Base-by-base conservation (phyloP, 2,113 vertebrate species). In the Eretmochelys imbricata region DNA sequence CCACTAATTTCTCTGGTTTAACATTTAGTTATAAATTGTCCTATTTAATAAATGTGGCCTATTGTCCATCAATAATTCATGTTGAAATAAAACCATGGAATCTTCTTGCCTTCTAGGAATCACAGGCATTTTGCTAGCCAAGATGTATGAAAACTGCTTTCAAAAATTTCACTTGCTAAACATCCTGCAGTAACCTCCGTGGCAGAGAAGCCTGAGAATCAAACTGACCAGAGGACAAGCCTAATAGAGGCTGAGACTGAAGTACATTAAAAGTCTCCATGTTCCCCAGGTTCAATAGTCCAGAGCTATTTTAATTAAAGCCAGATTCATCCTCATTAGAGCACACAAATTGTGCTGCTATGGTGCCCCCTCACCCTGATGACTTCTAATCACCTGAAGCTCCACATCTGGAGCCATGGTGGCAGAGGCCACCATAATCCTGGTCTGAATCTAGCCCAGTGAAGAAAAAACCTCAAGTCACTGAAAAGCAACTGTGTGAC, bases 21-120 rank as follows among this genome's bases (percentile, higher is more conserved):
- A 88, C 31, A 62, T 4, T 85, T 72, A 3, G 12, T 29, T 35
- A 46, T 54, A 81, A 95, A 86, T 22, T 17, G 35, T 25, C 42
- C 48, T 79, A 9, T 27, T 92, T 82, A 76, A 91, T 3, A 16
- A n/a, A 57, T 3, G 48, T 14, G 46, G 12, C 3, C 80, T 35
- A 65, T 27, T 69, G 42, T 42, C 31, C 8, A 84, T 84, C 27
- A 17, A 51, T 19, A 50, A 8, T 65, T 24, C 24, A 80, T n/a
- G 42, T 48, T 31, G 53, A 54, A 54, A 54, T 54, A 54, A 76
- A 54, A 86, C 35, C 4, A 20, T 50, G 57, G 75, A 51, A 38
- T 50, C 1, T 24, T 49, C 4, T 78, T 38, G 8, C 12, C 29
- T 55, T 14, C 25, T 10, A 51, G 62, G 42, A 1, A 0, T 0